phyloP scores from a whole-genome alignment of 2,113 vertebrate genomes.

The Cricetomys ansorgei region DNA sequence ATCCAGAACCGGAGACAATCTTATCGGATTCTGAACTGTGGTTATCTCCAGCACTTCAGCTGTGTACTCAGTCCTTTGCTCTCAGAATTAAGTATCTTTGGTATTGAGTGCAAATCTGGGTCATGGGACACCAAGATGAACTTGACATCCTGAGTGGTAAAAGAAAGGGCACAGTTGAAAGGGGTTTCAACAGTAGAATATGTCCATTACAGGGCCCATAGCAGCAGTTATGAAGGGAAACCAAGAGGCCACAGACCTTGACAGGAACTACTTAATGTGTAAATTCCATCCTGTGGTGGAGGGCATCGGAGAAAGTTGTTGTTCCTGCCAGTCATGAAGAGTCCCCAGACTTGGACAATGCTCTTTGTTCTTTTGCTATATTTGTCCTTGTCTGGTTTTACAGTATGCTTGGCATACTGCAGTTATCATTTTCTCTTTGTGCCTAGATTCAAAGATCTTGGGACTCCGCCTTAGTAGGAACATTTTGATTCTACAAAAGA shows the following conservation, averaged over 20 bases:
- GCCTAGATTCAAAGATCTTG: conserved; percentile 40
- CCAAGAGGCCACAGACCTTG: neutral
- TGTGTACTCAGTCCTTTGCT: neutral
- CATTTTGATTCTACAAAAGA: conserved; percentile 49
- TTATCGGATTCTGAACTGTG: neutral
- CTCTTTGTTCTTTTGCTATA: conserved; percentile 10
- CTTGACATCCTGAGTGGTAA: neutral
- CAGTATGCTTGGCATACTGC: conserved; percentile 4
- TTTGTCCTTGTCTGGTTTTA: conserved; percentile 48
- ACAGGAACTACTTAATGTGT: neutral
- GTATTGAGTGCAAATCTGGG: neutral
- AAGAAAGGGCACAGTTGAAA: neutral
- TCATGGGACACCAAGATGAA: neutral
- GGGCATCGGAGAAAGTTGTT: neutral
- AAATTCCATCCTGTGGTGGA: neutral
- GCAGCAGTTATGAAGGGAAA: neutral
- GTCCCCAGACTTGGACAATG: neutral
- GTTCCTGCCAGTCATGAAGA: neutral
- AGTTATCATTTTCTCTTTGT: conserved; percentile 55
- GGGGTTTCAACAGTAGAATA: neutral
- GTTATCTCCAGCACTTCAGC: neutral
- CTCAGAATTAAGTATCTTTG: neutral
- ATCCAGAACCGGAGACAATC: neutral
- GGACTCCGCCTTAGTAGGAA: conserved; percentile 21
- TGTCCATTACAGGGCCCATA: neutral